Evolutionary conservation across 2,113 vertebrate genomes (phyloP).

Genomic region (Rana temporaria): DNA sequence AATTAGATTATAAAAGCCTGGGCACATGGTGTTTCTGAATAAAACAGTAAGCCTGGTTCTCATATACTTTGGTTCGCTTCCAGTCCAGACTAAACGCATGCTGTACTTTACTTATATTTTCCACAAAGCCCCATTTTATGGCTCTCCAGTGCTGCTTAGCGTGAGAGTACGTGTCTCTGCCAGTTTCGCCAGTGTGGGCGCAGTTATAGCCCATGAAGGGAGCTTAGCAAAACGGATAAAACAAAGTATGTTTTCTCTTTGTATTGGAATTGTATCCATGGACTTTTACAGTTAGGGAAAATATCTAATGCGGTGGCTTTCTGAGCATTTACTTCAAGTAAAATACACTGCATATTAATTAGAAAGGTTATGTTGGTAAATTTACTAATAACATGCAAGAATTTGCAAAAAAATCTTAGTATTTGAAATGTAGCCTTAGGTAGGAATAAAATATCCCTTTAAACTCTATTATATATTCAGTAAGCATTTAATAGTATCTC

Average conservation of each 20-base stretch:
- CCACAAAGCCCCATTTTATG: slow-evolving; percentile 31
- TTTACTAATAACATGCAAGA: too few species aligned
- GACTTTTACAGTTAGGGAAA: not conserved
- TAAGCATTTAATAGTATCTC: too few species aligned
- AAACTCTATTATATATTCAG: too few species aligned
- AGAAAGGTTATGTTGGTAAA: too few species aligned
- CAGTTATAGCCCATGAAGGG: slow-evolving; percentile 1
- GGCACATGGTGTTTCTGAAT: slow-evolving; percentile 31
- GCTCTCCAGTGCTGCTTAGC: slow-evolving; percentile 17
- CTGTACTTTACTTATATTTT: slow-evolving; percentile 31
- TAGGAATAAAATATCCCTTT: too few species aligned
- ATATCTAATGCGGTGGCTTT: slow-evolving; percentile 22
- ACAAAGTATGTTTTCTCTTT: not conserved
- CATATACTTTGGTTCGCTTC: not conserved
- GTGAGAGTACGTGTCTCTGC: not conserved
- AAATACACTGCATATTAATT: too few species aligned
- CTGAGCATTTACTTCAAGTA: not conserved
- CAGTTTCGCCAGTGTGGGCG: not conserved
- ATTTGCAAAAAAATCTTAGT: too few species aligned
- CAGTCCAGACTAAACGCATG: slow-evolving; percentile 13
- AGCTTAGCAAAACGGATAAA: not conserved
- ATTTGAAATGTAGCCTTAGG: too few species aligned
- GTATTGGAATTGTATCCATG: not conserved
- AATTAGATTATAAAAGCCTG: slow-evolving; percentile 1
- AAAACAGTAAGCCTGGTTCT: slow-evolving; percentile 2